Percentiles rank a stretch among this genome's conserved stretches.
Conservation (phyloP, 2,113 vertebrate species). For the Ptilorrhoa leucosticta region DNA sequence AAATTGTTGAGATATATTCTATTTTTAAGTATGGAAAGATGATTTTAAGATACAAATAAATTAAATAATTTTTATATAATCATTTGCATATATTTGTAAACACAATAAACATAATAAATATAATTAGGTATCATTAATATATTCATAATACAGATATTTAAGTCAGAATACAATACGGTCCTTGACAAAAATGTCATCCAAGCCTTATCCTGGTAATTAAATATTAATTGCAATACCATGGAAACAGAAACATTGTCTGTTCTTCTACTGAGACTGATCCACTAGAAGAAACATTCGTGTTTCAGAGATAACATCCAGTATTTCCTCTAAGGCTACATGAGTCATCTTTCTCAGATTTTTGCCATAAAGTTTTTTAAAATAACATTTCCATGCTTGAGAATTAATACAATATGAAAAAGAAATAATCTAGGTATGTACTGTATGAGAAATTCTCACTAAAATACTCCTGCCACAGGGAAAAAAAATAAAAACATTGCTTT, state of each 20-base stretch:
- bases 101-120: background rate
- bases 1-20: background rate
- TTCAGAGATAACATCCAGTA: slow-evolving; percentile 3
- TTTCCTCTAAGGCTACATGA: slow-evolving; percentile 3
- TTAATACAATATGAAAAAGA: background rate
- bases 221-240: slow-evolving; percentile 60
- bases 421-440: background rate
- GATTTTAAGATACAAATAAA: background rate
- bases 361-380: background rate
- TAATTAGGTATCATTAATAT: background rate
- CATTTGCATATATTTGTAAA: background rate
- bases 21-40: background rate
- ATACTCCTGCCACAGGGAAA: background rate
- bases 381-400: background rate
- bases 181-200: background rate
- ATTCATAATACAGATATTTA: background rate
- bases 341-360: background rate
- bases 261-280: background rate
- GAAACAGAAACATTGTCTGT: slow-evolving; percentile 45
- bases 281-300: background rate
- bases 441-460: background rate
- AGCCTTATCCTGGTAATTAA: slow-evolving; percentile 26
- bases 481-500: background rate
- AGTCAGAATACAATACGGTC: background rate
- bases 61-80: background rate